Percentiles rank a stretch among this genome's conserved stretches.
phyloP scores from a whole-genome alignment of 2,888 invertebrate genomes.

The Hydrotaea diabolus region DNA sequence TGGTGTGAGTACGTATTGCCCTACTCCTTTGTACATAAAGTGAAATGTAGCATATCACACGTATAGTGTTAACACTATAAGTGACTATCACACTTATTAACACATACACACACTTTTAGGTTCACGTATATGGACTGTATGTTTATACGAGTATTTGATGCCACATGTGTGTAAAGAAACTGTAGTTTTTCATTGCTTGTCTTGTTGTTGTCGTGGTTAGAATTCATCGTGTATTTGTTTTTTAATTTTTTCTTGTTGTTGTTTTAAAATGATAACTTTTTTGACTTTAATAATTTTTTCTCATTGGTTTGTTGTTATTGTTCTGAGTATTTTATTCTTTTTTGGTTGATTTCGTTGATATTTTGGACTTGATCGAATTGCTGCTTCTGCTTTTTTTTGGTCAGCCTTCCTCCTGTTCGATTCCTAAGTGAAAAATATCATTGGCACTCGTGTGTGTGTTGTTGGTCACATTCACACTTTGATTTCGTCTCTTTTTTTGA shows the following conservation, averaged over 20 bases:
- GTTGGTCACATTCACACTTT: not conserved
- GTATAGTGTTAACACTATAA: slow-evolving; percentile 23
- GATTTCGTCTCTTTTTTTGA: not conserved
- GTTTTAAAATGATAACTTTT: slow-evolving; percentile 59
- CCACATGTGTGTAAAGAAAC: not conserved
- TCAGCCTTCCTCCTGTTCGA: not conserved
- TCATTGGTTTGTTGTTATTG: not conserved
- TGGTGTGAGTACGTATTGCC: slow-evolving; percentile 11
- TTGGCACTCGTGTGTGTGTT: slow-evolving; percentile 13
- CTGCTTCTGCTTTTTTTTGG: not conserved
- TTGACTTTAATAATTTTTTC: slow-evolving; percentile 46
- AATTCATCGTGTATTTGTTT: too few relatives aligned
- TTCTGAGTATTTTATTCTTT: not conserved
- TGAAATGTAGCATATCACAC: slow-evolving; percentile 26
- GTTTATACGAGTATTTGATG: too few relatives aligned
- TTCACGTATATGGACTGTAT: not conserved
- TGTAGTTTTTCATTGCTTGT: slow-evolving; percentile 24
- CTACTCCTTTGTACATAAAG: slow-evolving; percentile 47
- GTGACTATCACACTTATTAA: slow-evolving; percentile 20
- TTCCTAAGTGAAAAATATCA: slow-evolving; percentile 26
- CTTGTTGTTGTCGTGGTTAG: not conserved
- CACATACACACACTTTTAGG: not conserved
- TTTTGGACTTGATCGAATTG: slow-evolving; percentile 14
- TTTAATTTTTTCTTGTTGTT: not conserved
- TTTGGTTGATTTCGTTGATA: slow-evolving; percentile 27